A percentile compares a stretch with the other conserved stretches of the same genome.
Evolutionary conservation across 2,113 vertebrate species (phyloP).

Genomic region (Trachemys scripta): DNA sequence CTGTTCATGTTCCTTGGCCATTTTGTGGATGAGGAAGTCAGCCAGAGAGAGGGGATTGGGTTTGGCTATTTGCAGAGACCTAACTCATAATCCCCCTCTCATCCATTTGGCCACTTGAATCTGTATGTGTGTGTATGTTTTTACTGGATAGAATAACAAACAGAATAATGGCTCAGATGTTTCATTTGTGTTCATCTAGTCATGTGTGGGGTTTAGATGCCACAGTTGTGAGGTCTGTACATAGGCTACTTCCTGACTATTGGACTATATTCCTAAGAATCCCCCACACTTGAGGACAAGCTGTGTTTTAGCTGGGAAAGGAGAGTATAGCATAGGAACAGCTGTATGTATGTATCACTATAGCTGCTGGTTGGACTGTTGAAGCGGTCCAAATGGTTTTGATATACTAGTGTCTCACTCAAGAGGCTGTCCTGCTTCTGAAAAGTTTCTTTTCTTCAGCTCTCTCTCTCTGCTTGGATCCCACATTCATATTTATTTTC

Average conservation of each 20-base stretch:
- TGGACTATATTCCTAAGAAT: neutral
- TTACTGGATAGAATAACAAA: neutral
- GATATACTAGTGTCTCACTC: fast-evolving
- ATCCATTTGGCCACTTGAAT: neutral
- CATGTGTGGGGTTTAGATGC: fast-evolving
- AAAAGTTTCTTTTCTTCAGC: neutral
- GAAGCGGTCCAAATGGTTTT: fast-evolving
- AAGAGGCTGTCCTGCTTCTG: neutral
- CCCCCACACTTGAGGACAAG: neutral
- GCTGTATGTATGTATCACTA: fast-evolving
- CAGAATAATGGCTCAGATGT: neutral
- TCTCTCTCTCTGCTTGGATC: fast-evolving
- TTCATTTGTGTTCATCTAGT: neutral
- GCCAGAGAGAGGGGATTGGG: neutral
- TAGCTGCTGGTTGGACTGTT: fast-evolving
- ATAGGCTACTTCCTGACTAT: fast-evolving
- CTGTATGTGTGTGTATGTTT: neutral
- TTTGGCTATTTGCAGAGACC: neutral
- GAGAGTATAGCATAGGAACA: fast-evolving
- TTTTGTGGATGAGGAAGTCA: neutral
- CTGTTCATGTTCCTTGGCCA: neutral
- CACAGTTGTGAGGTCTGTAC: neutral
- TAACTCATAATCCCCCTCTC: neutral
- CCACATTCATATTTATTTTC: neutral
- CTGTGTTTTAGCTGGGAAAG: neutral